Evolutionary conservation across 2,113 vertebrate genomes (phyloP).

Genomic region (Athene noctua): DNA sequence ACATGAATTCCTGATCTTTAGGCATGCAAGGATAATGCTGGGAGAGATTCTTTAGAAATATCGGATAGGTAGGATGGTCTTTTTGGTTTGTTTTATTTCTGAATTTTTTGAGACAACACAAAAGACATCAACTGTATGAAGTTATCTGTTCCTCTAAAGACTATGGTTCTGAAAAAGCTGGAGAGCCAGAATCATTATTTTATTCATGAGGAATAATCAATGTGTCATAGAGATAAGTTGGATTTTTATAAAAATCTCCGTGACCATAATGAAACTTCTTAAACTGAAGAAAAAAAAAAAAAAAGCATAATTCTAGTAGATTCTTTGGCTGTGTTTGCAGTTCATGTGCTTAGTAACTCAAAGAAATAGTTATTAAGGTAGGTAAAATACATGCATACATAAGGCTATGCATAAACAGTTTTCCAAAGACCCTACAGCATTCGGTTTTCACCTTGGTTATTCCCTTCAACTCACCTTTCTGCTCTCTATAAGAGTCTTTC

Average conservation of each 20-base stretch:
- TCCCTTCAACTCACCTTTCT: neutral
- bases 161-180: constrained; percentile 10
- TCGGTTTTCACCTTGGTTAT: neutral
- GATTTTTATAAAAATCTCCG: constrained; percentile 16
- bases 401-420: neutral
- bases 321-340: neutral
- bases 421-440: neutral
- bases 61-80: neutral
- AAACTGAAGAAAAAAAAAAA: neutral
- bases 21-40: neutral
- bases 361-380: neutral
- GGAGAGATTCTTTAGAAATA: neutral
- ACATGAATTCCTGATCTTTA: neutral
- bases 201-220: constrained; percentile 64
- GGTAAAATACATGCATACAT: neutral
- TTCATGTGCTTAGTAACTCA: neutral
- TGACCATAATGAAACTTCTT: constrained; percentile 10
- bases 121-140: neutral
- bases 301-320: neutral
- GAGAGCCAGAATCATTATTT: constrained; percentile 29
- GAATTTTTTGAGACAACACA: neutral
- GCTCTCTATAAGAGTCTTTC: neutral
- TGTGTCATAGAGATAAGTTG: constrained; percentile 34
- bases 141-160: constrained; percentile 3
- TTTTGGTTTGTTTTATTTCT: neutral